Base-by-base conservation (phyloP, 2,113 vertebrate genomes). In the Silurus meridionalis region DNA sequence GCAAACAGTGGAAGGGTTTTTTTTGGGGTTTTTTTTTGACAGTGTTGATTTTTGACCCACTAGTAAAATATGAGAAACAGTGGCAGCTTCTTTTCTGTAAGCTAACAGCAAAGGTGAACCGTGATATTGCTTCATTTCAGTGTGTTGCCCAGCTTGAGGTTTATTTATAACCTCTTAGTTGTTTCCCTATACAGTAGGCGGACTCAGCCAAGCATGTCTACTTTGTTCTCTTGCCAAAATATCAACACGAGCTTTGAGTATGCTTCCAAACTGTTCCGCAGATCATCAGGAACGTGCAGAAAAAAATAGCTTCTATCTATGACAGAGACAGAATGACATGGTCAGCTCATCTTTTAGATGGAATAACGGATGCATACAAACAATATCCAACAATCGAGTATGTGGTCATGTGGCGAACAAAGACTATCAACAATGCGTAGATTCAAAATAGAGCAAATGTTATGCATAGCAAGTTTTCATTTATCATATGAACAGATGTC, bases 101-200 rank as follows among this genome's bases (percentile, higher is more conserved):
- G 50, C 23, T 80, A 83, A 87, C 87, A 89, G 75, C 91, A 89
- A 90, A 85, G 83, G 90, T 87, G 57, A 87, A 91, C 84, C 80
- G 90, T 91, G 87, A 91, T 86, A 74, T 89, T 50, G 57, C n/a
- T 71, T 86, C 55, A 50, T 58, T 69, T 64, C 57, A 80, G 50
- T 84, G 69, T 88, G 61, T 48, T 50, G 57, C 60, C 52, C 19
- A 46, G 66, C 5, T 53, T 15, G 23, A 48, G 57, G 52, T 66
- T 53, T 87, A 69, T 67, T 82, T 64, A 50, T 21, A 80, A 67
- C 72, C 88, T 84, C 69, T 60, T 78, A 79, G 84, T 58, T 83
- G 67, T 87, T 75, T 60, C 55, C 53, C 53, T 15, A 19, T 19
- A 37, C 37, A 37, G 37, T 37, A 60, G 48, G 25, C 11, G 0